phyloP scores from a whole-genome alignment of 37 sponge, comb jelly and placozoan species.

The Halichondria panicea region DNA sequence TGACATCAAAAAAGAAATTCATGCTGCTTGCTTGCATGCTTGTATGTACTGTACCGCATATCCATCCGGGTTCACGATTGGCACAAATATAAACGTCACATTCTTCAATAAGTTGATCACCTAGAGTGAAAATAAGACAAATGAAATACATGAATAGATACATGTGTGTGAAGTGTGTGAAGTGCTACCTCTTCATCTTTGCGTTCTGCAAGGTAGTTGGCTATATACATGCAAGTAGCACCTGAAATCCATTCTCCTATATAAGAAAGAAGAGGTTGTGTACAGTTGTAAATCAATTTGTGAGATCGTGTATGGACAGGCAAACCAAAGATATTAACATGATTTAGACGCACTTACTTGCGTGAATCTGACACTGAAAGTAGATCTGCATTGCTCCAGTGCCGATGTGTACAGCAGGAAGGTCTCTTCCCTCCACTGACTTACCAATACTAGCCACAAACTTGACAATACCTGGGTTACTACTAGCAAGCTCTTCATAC shows the following conservation, averaged over 20 bases:
- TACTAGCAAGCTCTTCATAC: constrained; percentile 19
- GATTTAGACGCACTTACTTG: no score
- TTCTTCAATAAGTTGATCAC: constrained; percentile 29
- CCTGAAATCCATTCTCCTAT: constrained; percentile 91
- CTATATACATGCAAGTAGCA: constrained; percentile 78
- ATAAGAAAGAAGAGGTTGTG: not conserved
- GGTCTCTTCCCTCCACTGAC: constrained; percentile 38
- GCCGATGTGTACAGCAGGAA: constrained; percentile 65
- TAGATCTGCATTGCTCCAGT: constrained; percentile 27
- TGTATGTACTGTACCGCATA: constrained; percentile 52
- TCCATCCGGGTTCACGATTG: constrained; percentile 93
- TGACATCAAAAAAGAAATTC: no score
- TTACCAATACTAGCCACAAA: constrained; percentile 48
- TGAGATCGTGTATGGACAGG: no score
- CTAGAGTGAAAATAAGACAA: constrained; percentile 18
- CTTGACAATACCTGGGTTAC: constrained; percentile 20
- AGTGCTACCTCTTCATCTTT: not conserved
- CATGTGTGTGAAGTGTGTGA: not conserved
- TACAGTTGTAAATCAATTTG: not conserved
- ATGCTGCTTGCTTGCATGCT: no score
- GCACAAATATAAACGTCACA: constrained; percentile 70
- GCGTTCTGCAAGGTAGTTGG: constrained; percentile 28
- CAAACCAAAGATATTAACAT: not conserved
- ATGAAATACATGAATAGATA: not conserved
- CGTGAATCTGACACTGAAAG: constrained; percentile 80